phyloP scores from a whole-genome alignment of 2,797 vertebrate species.

The Chelon labrosus region DNA sequence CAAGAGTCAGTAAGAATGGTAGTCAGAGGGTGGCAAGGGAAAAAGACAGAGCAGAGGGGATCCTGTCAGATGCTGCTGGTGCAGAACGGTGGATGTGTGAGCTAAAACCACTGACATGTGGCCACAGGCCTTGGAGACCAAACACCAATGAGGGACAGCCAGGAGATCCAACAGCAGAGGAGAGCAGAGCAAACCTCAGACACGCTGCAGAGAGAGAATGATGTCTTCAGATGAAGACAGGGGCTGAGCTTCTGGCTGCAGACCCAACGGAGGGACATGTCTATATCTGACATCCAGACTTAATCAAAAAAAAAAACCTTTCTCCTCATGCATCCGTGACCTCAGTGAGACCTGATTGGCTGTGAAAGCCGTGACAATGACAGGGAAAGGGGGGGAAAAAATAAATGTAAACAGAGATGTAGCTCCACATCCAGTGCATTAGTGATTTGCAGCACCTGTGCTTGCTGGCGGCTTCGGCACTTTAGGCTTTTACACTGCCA shows the following conservation, averaged over 20 bases:
- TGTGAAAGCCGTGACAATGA: conserved; percentile 14
- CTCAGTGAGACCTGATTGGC: conserved; percentile 23
- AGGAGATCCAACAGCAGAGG: conserved; percentile 50
- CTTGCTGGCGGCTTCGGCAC: conserved; percentile 13
- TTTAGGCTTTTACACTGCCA: conserved; percentile 33
- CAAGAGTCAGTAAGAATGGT: conserved; percentile 28
- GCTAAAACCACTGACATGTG: conserved; percentile 57
- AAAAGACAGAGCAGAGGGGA: conserved; percentile 22
- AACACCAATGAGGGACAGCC: conserved; percentile 59
- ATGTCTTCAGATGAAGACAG: conserved; percentile 45
- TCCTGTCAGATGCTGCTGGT: conserved; percentile 69
- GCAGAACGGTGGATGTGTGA: conserved; percentile 64
- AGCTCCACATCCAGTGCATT: conserved; percentile 45
- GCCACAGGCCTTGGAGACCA: conserved; percentile 51
- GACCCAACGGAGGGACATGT: conserved; percentile 26
- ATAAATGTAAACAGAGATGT: conserved; percentile 17
- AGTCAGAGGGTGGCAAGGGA: conserved; percentile 28
- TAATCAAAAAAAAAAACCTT: conserved; percentile 28
- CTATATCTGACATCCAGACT: conserved; percentile 19
- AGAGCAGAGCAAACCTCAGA: conserved; percentile 25
- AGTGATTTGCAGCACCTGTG: conserved; percentile 54
- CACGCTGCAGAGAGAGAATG: conserved; percentile 7
- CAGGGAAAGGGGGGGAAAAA: conserved; percentile 1
- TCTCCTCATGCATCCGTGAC: conserved; percentile 31
- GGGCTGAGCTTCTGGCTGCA: conserved; percentile 9